phyloP scores from a whole-genome alignment of 2,888 invertebrate genomes.

The Sicus ferrugineus region DNA sequence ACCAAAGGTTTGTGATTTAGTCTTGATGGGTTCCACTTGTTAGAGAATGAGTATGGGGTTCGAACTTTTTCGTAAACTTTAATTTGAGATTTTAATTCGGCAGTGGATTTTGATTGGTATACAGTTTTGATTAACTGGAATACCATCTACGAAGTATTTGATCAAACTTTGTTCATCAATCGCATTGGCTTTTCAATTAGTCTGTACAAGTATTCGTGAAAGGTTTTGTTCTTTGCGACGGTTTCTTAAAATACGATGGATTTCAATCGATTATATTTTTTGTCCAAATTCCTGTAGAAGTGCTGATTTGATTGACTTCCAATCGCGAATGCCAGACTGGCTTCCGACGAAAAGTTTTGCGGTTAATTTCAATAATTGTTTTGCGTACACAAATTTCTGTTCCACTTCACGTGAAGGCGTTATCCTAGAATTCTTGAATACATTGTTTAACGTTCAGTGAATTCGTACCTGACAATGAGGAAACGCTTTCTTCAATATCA shows the following conservation, averaged over 20 bases:
- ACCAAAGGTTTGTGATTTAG: background rate
- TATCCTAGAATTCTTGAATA: slow-evolving; percentile 36
- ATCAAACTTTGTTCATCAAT: slow-evolving; percentile 37
- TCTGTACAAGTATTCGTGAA: slow-evolving; percentile 33
- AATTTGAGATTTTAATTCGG: slow-evolving; percentile 2
- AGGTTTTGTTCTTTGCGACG: slow-evolving; percentile 27
- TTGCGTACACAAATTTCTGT: slow-evolving; percentile 37
- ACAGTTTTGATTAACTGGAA: slow-evolving; percentile 6
- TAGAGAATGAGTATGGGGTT: background rate
- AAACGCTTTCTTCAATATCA: slow-evolving; percentile 29
- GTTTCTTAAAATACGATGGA: slow-evolving; percentile 31
- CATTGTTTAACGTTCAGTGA: slow-evolving; percentile 23
- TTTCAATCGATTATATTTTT: slow-evolving; percentile 19
- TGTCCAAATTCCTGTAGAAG: slow-evolving; percentile 28
- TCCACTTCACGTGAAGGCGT: slow-evolving; percentile 36
- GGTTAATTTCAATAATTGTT: slow-evolving; percentile 35
- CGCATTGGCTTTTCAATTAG: slow-evolving; percentile 33
- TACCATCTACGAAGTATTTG: slow-evolving; percentile 32
- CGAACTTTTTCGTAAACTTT: slow-evolving; percentile 14
- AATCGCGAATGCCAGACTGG: slow-evolving; percentile 15
- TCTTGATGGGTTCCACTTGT: background rate
- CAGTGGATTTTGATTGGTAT: slow-evolving; percentile 12
- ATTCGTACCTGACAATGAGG: slow-evolving; percentile 27
- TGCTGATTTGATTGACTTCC: slow-evolving; percentile 24
- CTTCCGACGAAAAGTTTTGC: slow-evolving; percentile 36